Evolutionary conservation across 2,797 vertebrate genomes (phyloP).

Genomic region (Pempheris klunzingeri): DNA sequence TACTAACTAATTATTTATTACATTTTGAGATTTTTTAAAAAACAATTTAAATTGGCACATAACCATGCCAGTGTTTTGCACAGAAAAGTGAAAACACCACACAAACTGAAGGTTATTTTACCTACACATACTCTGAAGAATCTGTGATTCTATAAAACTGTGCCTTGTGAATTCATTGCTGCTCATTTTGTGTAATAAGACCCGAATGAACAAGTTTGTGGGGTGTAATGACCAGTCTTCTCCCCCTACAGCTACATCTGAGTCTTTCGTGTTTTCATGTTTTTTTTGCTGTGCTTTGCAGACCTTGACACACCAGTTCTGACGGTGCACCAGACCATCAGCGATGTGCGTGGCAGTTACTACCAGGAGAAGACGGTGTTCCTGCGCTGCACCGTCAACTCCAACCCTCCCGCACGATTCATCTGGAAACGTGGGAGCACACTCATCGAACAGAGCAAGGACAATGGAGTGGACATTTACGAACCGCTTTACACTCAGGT

Average conservation of each 20-base stretch:
- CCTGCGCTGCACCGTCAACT: constrained; percentile 97
- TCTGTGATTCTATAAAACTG: not conserved
- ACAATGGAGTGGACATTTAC: constrained; percentile 98
- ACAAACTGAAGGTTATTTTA: constrained; percentile 19
- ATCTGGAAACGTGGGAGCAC: constrained; percentile 94
- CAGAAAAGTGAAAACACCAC: constrained; percentile 3
- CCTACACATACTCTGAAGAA: not conserved
- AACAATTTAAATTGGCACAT: too few species aligned
- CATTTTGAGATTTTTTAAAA: too few species aligned
- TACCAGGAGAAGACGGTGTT: constrained; percentile 99
- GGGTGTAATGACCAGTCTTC: not conserved
- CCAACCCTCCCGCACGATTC: constrained; percentile 97
- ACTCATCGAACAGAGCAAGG: constrained; percentile 94
- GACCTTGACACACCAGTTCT: constrained; percentile 94
- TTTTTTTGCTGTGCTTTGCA: constrained; percentile 71
- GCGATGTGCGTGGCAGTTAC: constrained; percentile 95
- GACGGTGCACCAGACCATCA: constrained; percentile 97
- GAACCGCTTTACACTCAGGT: constrained; percentile 99
- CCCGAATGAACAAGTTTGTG: constrained; percentile 4
- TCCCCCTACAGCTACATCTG: constrained; percentile 2
- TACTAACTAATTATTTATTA: too few species aligned
- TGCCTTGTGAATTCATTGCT: not conserved
- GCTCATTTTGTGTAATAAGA: constrained; percentile 5
- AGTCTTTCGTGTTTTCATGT: not conserved
- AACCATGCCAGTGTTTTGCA: constrained; percentile 16